These are phyloP conservation scores for Pterostichus madidus DNA, from an alignment of 2,888 invertebrate species.

Conservation along the genomic window DNA sequence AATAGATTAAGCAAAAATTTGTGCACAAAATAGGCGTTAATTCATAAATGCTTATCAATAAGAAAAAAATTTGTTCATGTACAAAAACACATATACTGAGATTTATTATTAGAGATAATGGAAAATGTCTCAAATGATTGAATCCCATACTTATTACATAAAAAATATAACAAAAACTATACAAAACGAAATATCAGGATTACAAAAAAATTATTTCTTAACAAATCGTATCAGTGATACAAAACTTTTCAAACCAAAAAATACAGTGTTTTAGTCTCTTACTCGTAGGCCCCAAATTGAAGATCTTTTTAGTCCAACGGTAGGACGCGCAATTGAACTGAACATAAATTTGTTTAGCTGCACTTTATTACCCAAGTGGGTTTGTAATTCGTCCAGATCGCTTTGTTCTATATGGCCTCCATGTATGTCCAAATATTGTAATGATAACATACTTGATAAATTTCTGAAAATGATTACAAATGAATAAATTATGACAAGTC, in stretches of 20 bases:
- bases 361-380: conserved; percentile 80
- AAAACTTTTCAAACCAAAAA: background rate
- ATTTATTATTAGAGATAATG: too few species aligned
- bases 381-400: conserved; percentile 79
- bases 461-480: conserved; percentile 41
- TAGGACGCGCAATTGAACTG: conserved; percentile 93
- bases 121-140: too few species aligned
- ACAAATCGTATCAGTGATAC: background rate
- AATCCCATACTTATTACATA: conserved; percentile 9
- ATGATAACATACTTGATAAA: conserved; percentile 77
- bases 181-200: conserved; percentile 34
- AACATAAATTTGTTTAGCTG: conserved; percentile 87
- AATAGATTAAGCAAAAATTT: too few species aligned
- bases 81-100: too few species aligned
- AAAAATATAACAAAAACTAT: conserved; percentile 24
- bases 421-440: conserved; percentile 90
- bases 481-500: background rate
- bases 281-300: conserved; percentile 94
- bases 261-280: conserved; percentile 82
- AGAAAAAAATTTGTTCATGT: too few species aligned
- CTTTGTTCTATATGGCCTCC: conserved; percentile 86
- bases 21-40: too few species aligned
- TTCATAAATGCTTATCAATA: too few species aligned
- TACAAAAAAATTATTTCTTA: conserved; percentile 11
- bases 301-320: conserved; percentile 91